Evolutionary conservation across 2,797 vertebrate species (phyloP), one percentile per base, ranked within the genome.

Genomic region (Ateles fusciceps): DNA sequence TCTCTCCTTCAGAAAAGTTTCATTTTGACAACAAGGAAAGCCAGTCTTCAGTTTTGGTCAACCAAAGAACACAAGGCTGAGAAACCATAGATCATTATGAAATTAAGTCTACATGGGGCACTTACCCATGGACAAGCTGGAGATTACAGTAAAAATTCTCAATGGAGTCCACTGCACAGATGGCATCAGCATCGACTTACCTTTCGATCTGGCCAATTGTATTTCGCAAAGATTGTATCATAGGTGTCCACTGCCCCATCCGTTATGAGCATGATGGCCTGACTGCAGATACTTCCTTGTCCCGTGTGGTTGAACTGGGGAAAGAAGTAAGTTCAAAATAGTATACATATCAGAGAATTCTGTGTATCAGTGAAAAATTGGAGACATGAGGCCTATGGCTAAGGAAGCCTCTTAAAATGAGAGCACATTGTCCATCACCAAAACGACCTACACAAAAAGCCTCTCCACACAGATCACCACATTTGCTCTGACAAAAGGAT

Each of bases 251-350:
- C 99, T 0, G 99, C 99, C 88, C 99, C 99, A 88, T 99, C 99
- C 1, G 99, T 99, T 98, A 99, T 99, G 98, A 99, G 96, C 99
- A 99, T 99, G 98, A 99, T 99, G 97, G 99, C 99, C 98, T 99
- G 99, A 98, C 99, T 99, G 97, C 99, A 99, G 97, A 99, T 99
- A 91, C 99, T 99, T 17, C 99, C 99, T 97, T 99, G 99, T 89
- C 99, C 99, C 4, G 99, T 99, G 98, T 99, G 99, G 93, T 99
- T 99, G 98, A 99, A 99, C 99, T 99, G 98, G 71, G 85, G 91
- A 98, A 96, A 95, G 44, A 98, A 96, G 97, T 1, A 94, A 39
- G 28, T 79, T 26, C 26, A 86, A 90, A 92, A 28, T 95, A 36
- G 64, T 89, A 87, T 4, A 83, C 7, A 78, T 36, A 12, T 36